phyloP scores from a whole-genome alignment of 2,888 invertebrate genomes.

The Herminia tarsipennalis region DNA sequence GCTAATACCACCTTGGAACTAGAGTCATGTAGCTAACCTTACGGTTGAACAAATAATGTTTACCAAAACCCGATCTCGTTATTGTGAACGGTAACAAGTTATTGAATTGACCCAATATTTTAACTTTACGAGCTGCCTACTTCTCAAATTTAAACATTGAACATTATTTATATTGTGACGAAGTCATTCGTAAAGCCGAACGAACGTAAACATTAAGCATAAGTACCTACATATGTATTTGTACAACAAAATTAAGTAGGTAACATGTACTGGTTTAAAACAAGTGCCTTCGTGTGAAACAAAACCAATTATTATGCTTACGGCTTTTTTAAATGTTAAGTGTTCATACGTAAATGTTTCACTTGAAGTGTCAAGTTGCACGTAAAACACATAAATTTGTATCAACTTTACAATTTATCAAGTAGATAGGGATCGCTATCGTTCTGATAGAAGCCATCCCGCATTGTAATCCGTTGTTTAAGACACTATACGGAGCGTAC shows the following conservation, averaged over 20 bases:
- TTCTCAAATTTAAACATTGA: slow-evolving; percentile 28
- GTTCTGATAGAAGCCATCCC: slow-evolving; percentile 66
- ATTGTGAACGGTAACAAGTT: slow-evolving; percentile 20
- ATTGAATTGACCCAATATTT: slow-evolving; percentile 25
- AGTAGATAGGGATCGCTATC: slow-evolving; percentile 68
- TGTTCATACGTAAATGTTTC: slow-evolving; percentile 38
- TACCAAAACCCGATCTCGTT: slow-evolving; percentile 27
- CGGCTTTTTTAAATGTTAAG: slow-evolving; percentile 39
- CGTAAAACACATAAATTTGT: slow-evolving; percentile 64
- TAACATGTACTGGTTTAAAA: slow-evolving; percentile 31
- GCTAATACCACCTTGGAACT: slow-evolving; percentile 63
- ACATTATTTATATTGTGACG: slow-evolving; percentile 28
- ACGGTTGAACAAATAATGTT: slow-evolving; percentile 32
- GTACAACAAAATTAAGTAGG: slow-evolving; percentile 36
- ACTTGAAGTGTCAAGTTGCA: slow-evolving; percentile 48
- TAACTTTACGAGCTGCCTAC: slow-evolving; percentile 24
- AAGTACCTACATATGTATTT: slow-evolving; percentile 30
- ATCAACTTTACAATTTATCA: slow-evolving; percentile 73
- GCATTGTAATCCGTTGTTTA: slow-evolving; percentile 84
- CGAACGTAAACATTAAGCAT: slow-evolving; percentile 27
- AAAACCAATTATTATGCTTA: slow-evolving; percentile 37
- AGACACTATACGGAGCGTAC: slow-evolving; percentile 63
- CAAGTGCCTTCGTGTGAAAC: slow-evolving; percentile 37
- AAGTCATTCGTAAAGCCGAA: slow-evolving; percentile 26
- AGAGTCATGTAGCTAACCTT: slow-evolving; percentile 42